phyloP scores from a whole-genome alignment of 2,797 vertebrate genomes.

The Typhlichthys subterraneus region DNA sequence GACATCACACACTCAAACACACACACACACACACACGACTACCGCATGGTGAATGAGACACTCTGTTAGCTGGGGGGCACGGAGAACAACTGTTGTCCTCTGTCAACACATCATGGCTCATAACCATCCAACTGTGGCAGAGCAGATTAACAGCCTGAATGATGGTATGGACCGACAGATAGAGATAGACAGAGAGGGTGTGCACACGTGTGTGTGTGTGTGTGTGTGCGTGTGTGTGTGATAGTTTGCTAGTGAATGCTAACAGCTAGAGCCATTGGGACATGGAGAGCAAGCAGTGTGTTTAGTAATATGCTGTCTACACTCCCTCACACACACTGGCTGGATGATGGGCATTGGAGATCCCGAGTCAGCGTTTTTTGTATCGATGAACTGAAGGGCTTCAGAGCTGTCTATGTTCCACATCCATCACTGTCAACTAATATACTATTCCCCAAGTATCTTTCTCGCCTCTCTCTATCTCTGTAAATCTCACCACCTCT shows the following conservation, averaged over 20 bases:
- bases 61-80: conserved; percentile 32
- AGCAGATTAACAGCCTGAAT: not conserved
- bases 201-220: not conserved
- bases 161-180: conserved; percentile 1
- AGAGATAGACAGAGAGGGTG: not conserved
- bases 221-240: not conserved
- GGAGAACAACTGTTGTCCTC: conserved; percentile 30
- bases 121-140: conserved; percentile 39
- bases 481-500: conserved; percentile 7
- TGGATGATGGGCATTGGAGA: conserved; percentile 14
- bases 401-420: conserved; percentile 12
- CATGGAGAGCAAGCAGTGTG: too few species aligned
- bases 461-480: not conserved
- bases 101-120: conserved; percentile 28
- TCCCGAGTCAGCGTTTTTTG: conserved; percentile 38
- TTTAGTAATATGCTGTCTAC: not conserved
- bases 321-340: not conserved
- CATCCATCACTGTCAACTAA: conserved; percentile 33
- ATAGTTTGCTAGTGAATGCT: not conserved
- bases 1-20: conserved; percentile 27
- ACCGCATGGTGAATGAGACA: conserved; percentile 38
- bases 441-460: not conserved
- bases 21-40: not conserved
- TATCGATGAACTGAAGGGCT: conserved; percentile 30
- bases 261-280: too few species aligned